Evolutionary conservation across 2,888 invertebrate genomes (phyloP), one percentile per base, ranked within the genome.

Genomic region (Micoletzkya japonica): DNA sequence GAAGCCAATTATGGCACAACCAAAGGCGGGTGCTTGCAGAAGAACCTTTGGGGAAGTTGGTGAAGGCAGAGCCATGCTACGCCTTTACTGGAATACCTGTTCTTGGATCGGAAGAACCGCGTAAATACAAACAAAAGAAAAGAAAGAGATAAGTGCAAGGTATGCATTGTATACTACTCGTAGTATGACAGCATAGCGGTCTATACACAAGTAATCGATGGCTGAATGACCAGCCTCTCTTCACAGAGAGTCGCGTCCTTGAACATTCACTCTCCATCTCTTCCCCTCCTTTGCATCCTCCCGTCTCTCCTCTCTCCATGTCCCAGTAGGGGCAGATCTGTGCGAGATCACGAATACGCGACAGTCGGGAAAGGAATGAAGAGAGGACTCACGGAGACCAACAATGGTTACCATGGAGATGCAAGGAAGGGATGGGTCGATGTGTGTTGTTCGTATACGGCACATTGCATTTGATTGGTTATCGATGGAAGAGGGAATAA

Each of bases 1-100:
- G 56, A 83, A 80, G 17, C 76, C 83, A 30, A 81, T 58, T 28
- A 83, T 72, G n/a, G 76, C 77, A 30, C 77, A 71, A 0, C 75
- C 75, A 3, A 83, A 69, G 28, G 80, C 72, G n/a, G 76, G 74
- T 6, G 80, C 72, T 68, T 80, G 80, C 10, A 76, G 1, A 32
- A 66, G 34, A 28, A 63, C 63, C 34, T 63, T 63, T 14, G 63
- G 63, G 6, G 63, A 63, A 1, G 63, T 24, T 0, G 50, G 49
- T 7, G 63, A 63, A 14, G 63, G 63, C n/a, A 63, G 63, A 24
- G 63, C 20, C 63, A 63, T 63, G 49, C 50, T 32, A 32, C 44
- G 7, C n/a, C n/a, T 24, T 6, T 4, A 20, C 14, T 30, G n/a
- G n/a, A n/a, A n/a, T n/a, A n/a, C n/a, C n/a, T n/a, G n/a, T n/a